Evolutionary conservation across 2,113 vertebrate species (phyloP), one percentile per base, ranked within the genome.

Genomic region (Odocoileus hemionus): DNA sequence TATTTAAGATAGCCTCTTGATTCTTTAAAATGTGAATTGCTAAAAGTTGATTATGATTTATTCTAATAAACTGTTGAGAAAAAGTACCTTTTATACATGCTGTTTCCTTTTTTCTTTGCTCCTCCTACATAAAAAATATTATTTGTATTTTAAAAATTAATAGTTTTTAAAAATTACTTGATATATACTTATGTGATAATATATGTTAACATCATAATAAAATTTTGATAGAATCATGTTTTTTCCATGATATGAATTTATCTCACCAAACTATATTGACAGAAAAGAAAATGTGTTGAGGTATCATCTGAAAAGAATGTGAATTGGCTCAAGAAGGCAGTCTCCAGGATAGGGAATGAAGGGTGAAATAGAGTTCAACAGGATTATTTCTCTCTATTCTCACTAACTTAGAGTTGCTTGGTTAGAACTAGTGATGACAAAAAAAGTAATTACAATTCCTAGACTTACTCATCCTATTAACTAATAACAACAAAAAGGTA

Each of bases 81-180:
- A 87, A 97, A 85, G 26, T 98, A 98, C 98, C 98, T 98, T 97
- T 95, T 85, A 19, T 86, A 67, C 1, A 12, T 78, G 61, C 58
- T 92, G 74, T 87, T 96, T 98, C 74, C 11, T 93, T 92, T 97
- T 92, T 86, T 87, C 89, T 97, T 96, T 92, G 74, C n/a, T 96
- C 92, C 96, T 93, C 96, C 97, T 98, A 96, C 36, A 98, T 80
- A 97, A 97, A 94, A 95, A 95, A 97, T 36, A 36, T 92, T 91
- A 96, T 96, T 96, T 95, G 9, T 89, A 94, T 96, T 97, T 97
- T 64, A 76, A 96, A 97, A 97, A 87, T 6, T 43, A 97, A 78
- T 36, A n/a, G 50, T 30, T 94, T 88, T 92, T 33, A 52, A 67
- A 50, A 80, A 58, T 91, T 86, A 87, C 80, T 95, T 86, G 33